phyloP scores from a whole-genome alignment of 2,113 vertebrate species.

The Azemiops feae region DNA sequence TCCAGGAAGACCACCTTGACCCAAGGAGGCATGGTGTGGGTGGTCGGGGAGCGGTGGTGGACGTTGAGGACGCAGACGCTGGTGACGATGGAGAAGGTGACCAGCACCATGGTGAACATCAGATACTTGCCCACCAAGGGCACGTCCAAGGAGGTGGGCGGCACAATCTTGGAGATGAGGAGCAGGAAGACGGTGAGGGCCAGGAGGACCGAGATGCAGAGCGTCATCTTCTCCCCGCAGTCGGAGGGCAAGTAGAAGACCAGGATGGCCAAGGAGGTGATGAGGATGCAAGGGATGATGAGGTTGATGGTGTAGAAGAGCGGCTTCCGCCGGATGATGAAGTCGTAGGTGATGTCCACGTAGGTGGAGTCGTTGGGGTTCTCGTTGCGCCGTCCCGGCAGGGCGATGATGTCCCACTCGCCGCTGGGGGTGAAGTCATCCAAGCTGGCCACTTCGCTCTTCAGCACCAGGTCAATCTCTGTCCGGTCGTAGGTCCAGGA shows the following conservation, averaged over 20 bases:
- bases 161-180: constrained; percentile 96
- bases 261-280: constrained; percentile 91
- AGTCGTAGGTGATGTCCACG: constrained; percentile 95
- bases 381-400: constrained; percentile 89
- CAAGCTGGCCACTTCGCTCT: constrained; percentile 88
- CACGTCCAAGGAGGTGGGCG: constrained; percentile 90
- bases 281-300: constrained; percentile 93
- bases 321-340: constrained; percentile 91
- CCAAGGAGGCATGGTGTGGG: constrained; percentile 96
- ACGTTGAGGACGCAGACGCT: constrained; percentile 95
- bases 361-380: constrained; percentile 88
- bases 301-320: constrained; percentile 98
- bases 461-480: constrained; percentile 90
- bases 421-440: constrained; percentile 95
- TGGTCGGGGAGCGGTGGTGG: constrained; percentile 93
- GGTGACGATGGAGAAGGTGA: constrained; percentile 95
- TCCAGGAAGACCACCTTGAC: constrained; percentile 90
- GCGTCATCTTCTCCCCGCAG: constrained; percentile 95
- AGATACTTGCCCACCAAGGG: constrained; percentile 94
- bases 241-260: constrained; percentile 95
- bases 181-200: constrained; percentile 94
- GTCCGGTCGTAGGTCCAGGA: constrained; percentile 96
- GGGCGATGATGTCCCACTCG: constrained; percentile 93
- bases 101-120: constrained; percentile 98
- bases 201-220: constrained; percentile 92